phyloP scores from a whole-genome alignment of 2,797 vertebrate species.

The Peromyscus melanophrys region DNA sequence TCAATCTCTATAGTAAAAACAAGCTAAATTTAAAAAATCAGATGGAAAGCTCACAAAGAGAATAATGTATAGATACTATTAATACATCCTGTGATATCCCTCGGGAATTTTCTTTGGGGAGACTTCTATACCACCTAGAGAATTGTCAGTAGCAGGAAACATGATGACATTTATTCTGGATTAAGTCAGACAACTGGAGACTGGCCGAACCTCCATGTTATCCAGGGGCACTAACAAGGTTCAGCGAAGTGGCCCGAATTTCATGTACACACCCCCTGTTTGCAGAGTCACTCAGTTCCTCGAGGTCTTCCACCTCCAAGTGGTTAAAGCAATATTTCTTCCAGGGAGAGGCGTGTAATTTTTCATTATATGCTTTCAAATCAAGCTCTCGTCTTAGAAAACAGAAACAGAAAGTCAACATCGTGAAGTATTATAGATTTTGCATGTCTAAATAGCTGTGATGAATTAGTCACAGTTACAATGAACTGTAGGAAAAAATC shows the following conservation, averaged over 20 bases:
- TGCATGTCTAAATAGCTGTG: conserved; percentile 84
- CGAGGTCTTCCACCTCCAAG: conserved; percentile 59
- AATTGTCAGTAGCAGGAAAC: background rate
- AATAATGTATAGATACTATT: background rate
- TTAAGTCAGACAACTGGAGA: background rate
- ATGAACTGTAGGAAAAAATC: conserved; percentile 82
- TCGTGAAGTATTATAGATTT: conserved; percentile 84
- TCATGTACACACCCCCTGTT: background rate
- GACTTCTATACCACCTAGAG: background rate
- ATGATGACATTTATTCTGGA: conserved; percentile 29
- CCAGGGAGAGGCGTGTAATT: conserved; percentile 68
- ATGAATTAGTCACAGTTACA: conserved; percentile 87
- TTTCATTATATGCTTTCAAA: conserved; percentile 85
- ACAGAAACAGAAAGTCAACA: conserved; percentile 82
- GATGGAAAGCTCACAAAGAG: background rate
- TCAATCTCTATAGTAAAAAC: background rate
- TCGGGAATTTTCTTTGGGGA: background rate
- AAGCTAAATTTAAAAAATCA: background rate
- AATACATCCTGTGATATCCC: background rate
- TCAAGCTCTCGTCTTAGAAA: conserved; percentile 82
- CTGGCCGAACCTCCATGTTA: background rate
- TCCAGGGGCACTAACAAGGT: background rate
- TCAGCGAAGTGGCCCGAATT: background rate
- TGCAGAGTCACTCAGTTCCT: background rate
- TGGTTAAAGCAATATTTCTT: conserved; percentile 78